phyloP scores from a whole-genome alignment of 2,113 vertebrate genomes.

The Trachemys scripta region DNA sequence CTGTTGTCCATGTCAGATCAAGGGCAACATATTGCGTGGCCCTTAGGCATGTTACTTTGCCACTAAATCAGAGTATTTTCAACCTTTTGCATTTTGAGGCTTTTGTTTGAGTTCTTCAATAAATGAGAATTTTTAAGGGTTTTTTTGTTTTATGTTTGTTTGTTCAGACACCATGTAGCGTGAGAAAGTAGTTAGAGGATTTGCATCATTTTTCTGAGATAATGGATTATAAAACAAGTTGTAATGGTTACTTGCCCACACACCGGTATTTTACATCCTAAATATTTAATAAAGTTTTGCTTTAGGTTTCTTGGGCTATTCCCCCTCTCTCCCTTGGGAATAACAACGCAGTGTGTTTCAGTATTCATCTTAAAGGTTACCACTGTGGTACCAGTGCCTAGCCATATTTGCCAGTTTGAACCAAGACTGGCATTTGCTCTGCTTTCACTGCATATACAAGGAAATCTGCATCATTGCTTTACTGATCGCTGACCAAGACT shows the following conservation, averaged over 20 bases:
- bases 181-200: not conserved
- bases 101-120: not conserved
- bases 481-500: too few relatives aligned
- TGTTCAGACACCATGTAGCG: not conserved
- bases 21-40: fast-evolving
- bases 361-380: not conserved
- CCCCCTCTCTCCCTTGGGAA: too few relatives aligned
- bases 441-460: too few relatives aligned
- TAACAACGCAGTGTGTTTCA: not conserved
- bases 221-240: too few relatives aligned
- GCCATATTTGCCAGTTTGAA: too few relatives aligned
- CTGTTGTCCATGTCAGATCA: not conserved
- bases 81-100: not conserved
- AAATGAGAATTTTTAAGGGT: not conserved
- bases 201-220: not conserved
- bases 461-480: too few relatives aligned
- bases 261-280: too few relatives aligned
- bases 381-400: not conserved
- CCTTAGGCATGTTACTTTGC: not conserved
- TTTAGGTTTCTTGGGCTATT: too few relatives aligned
- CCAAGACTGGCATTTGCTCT: too few relatives aligned
- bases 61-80: not conserved
- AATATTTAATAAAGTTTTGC: too few relatives aligned
- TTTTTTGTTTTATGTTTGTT: not conserved
- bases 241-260: too few relatives aligned